These are phyloP conservation scores for Choreutis nemorana DNA, from an alignment of 2,888 invertebrate species.

Conservation along the genomic window DNA sequence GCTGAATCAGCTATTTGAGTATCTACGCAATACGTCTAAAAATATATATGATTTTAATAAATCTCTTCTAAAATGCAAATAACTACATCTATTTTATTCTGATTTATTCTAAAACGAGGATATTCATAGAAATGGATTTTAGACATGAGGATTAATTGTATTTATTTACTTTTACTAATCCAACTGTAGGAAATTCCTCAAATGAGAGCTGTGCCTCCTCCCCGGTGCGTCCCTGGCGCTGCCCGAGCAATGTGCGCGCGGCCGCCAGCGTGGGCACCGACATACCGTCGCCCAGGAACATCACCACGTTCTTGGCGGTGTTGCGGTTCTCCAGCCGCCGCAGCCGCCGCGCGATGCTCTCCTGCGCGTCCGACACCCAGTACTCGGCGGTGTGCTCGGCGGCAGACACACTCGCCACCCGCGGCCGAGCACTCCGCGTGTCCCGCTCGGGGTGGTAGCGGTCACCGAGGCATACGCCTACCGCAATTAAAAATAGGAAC, in stretches of 20 bases:
- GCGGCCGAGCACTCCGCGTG: slow-evolving; percentile 10
- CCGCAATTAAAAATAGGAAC: too few species aligned
- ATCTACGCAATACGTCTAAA: slow-evolving; percentile 63
- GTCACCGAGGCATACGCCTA: too few species aligned
- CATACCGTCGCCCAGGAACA: slow-evolving; percentile 82
- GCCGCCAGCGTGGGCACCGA: slow-evolving; percentile 74
- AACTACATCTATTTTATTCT: too few species aligned
- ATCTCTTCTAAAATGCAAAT: too few species aligned
- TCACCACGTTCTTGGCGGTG: slow-evolving; percentile 64
- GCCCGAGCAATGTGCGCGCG: slow-evolving; percentile 70
- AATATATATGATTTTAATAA: too few species aligned
- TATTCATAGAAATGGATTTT: too few species aligned
- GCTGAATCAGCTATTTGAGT: slow-evolving; percentile 75
- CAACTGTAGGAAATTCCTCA: slow-evolving; percentile 70
- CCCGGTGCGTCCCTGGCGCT: slow-evolving; percentile 56
- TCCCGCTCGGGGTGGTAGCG: slow-evolving; percentile 9
- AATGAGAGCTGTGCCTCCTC: slow-evolving; percentile 69
- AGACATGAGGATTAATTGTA: too few species aligned
- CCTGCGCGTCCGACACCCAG: slow-evolving; percentile 54
- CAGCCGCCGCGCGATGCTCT: slow-evolving; percentile 35
- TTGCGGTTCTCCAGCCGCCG: slow-evolving; percentile 18
- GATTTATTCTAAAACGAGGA: too few species aligned
- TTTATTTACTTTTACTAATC: slow-evolving; percentile 68
- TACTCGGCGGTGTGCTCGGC: slow-evolving; percentile 20
- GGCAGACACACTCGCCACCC: slow-evolving; percentile 1